Evolutionary conservation across 2,888 invertebrate genomes (phyloP), one percentile per base, ranked within the genome.

Genomic region (Tubiluchus corallicola): DNA sequence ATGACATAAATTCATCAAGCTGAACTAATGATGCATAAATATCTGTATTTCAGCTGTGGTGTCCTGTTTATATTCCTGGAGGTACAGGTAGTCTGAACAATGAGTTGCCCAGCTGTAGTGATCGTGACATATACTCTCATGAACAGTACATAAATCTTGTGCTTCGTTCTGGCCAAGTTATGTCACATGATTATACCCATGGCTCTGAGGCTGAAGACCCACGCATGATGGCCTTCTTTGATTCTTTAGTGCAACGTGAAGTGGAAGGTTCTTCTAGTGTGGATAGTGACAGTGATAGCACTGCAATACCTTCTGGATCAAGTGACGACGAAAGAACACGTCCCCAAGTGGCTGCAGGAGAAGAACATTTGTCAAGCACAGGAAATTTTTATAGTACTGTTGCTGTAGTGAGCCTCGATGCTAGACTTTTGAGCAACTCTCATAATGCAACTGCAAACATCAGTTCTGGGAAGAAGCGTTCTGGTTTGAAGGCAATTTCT

Each of bases 221-320:
- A 0, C 73, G 84, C 43, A 92, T 92, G 90, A 81, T 92, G 79
- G 90, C 90, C 20, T 90, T 90, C 68, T 92, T 92, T 58, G 90
- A 92, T 68, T 82, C 84, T 9, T 68, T 90, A 17, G 82, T 92
- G 20, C 87, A 88, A 61, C 74, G 85, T 38, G 88, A 88, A 62
- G 74, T 87, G 49, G 85, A 85, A 66, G 77, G 76, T 2, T 82
- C n/a, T n/a, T n/a, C n/a, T n/a, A n/a, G n/a, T n/a, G n/a, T n/a
- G n/a, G n/a, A n/a, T n/a, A n/a, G n/a, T n/a, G n/a, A n/a, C n/a
- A n/a, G n/a, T n/a, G n/a, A n/a, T n/a, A n/a, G n/a, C n/a, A n/a
- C n/a, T n/a, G n/a, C n/a, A n/a, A n/a, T n/a, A n/a, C n/a, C n/a
- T n/a, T n/a, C n/a, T n/a, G n/a, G n/a, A n/a, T n/a, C n/a, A n/a